Conservation (phyloP, 2,888 invertebrate species). For the Cosmia trapezina region DNA sequence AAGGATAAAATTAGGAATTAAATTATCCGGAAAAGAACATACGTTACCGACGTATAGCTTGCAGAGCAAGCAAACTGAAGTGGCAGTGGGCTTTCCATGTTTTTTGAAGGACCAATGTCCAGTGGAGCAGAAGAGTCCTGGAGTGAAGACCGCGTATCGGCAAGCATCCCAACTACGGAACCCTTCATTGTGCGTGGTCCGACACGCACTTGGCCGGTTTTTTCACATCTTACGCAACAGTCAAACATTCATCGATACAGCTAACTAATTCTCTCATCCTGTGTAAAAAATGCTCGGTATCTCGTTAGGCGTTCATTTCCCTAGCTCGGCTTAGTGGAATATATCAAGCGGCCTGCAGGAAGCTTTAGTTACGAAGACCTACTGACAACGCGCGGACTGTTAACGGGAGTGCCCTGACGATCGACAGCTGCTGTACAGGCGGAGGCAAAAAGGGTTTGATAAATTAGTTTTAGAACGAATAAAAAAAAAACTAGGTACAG, state of each 20-base stretch:
- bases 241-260: conserved; percentile 10
- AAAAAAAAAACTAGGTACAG: no score
- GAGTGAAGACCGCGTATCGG: no score
- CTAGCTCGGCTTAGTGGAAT: conserved; percentile 69
- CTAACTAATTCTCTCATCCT: conserved; percentile 57
- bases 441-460: conserved; percentile 45
- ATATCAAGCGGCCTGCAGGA: conserved; percentile 75
- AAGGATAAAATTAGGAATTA: no score
- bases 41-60: no score
- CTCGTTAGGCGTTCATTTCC: conserved; percentile 75
- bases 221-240: conserved; percentile 29
- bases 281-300: conserved; percentile 62
- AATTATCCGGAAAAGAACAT: no score
- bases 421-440: conserved; percentile 74
- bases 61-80: no score
- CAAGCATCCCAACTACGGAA: no score
- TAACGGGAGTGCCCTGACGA: conserved; percentile 75
- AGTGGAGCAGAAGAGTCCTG: no score
- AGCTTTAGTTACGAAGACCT: conserved; percentile 76
- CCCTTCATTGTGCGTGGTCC: no score
- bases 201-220: no score
- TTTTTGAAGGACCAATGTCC: no score
- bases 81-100: no score
- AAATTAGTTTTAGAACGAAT: neutral
- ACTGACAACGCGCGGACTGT: conserved; percentile 76